Evolutionary conservation across 2,888 invertebrate genomes (phyloP), one percentile per base, ranked within the genome.

Genomic region (Lepidochrysops patricia): DNA sequence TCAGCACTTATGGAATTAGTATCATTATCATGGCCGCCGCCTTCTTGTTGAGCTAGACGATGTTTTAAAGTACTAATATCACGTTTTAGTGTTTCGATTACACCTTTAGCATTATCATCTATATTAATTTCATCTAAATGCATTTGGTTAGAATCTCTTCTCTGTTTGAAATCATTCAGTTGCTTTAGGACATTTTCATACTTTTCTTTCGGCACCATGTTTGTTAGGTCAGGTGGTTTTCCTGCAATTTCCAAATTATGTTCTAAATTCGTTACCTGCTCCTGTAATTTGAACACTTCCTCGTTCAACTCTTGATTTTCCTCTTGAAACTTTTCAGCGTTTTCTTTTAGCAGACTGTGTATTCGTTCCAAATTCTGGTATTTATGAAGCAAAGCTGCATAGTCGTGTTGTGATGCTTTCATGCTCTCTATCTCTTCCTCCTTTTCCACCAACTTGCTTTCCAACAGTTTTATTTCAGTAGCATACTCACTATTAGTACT

Each of bases 301-400:
- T 90, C 89, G 43, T 90, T 85, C 58, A 90, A 70, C n/a, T 89
- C 85, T 68, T 89, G 86, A 68, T 90, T 90, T 69, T 90, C 90
- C 73, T 90, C 90, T 72, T 90, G 89, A 64, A 88, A 89, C 63
- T 87, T 89, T 62, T 89, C 90, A 29, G 85, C 85, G 49, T 89
- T 89, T 69, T 89, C 89, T 65, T 78, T 82, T 50, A 90, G 66
- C 9, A 88, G 64, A 50, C 82, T 73, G 62, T 90, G 81, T 61
- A 90, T 76, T 58, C 79, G 84, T 70, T 90, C 89, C 35, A 90
- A 72, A 71, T 86, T 89, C 64, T 85, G 82, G 74, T 89, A 89
- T 68, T 89, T 90, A 65, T 89, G 86, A 49, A 75, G 77, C 37
- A 89, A 65, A 2, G 85, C 88, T 13, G 88, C 87, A 37, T 79